Evolutionary conservation across 2,797 vertebrate species (phyloP), one percentile per base, ranked within the genome.

Genomic region (Poecilia picta): DNA sequence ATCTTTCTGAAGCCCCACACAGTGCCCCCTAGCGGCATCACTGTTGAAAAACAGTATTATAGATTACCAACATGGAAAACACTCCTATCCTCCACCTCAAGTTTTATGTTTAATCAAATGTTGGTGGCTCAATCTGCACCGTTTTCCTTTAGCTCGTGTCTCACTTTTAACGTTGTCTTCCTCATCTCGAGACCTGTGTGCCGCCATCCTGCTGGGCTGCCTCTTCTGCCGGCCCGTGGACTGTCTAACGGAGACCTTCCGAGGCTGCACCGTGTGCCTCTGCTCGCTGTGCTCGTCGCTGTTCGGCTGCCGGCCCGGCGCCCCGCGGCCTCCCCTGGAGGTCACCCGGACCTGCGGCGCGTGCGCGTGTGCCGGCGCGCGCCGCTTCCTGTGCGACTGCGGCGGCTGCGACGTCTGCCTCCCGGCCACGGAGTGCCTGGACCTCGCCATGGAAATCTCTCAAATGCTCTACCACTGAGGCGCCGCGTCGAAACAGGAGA

Each of bases 391-490:
- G 43, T 91, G 85, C 5, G 93, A 95, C 81, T 95, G 93, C 45
- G 46, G 83, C 18, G 0, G 87, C 70, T 94, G 95, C 13, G 91
- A 95, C 41, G 73, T 94, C 84, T 96, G 95, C 83, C 90, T 95
- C 2, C 92, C 92, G 23, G 89, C 94, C 0, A 89, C 94, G 0
- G 96, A 96, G 89, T 96, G 96, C 75, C 92, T 96, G 89, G 96
- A 97, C 81, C 93, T 97, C 0, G 91, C 92, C 36, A 94, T 96
- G 94, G 96, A 97, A 78, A 86, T 95, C 45, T 96, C 95, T 71
- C 94, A 96, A 79, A 94, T 96, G 94, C 87, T 96, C 84, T 88
- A 94, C 90, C 89, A 95, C 92, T 94, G 89, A 94, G 4, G 0
- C 13, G 5, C 1, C 1, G 8, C 12, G 28, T 11, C 2, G 72